Evolutionary conservation across 2,113 vertebrate genomes (phyloP).

Genomic region (Indri indri): DNA sequence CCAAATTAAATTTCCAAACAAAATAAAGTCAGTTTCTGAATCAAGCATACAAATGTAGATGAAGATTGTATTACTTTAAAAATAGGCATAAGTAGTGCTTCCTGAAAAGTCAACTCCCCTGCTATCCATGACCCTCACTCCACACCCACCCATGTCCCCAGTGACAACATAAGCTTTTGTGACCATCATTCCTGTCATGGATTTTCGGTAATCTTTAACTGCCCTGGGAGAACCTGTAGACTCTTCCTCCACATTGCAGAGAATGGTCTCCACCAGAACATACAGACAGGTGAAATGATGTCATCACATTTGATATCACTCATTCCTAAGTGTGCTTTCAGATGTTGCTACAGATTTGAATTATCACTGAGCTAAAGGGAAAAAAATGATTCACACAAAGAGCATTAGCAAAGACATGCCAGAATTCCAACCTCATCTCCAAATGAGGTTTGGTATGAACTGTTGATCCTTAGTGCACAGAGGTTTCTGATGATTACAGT

Average conservation of each 20-base stretch:
- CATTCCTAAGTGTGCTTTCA: background rate
- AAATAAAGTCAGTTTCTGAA: background rate
- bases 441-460: background rate
- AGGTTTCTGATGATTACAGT: background rate
- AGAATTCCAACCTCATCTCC: background rate
- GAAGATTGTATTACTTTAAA: background rate
- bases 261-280: background rate
- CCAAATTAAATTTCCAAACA: background rate
- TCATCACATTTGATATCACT: background rate
- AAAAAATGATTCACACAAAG: background rate
- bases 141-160: too few species aligned
- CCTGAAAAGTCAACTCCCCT: background rate
- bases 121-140: rapidly evolving
- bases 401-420: background rate
- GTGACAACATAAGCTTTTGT: background rate
- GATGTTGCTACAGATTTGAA: background rate
- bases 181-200: background rate
- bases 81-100: background rate
- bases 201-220: background rate
- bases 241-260: background rate
- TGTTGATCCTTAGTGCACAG: background rate
- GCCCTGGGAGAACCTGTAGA: background rate
- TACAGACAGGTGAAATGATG: background rate
- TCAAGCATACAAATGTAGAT: background rate
- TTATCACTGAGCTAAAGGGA: background rate